Base-by-base conservation (phyloP, 2,888 invertebrate species). In the Hypsopygia costalis region DNA sequence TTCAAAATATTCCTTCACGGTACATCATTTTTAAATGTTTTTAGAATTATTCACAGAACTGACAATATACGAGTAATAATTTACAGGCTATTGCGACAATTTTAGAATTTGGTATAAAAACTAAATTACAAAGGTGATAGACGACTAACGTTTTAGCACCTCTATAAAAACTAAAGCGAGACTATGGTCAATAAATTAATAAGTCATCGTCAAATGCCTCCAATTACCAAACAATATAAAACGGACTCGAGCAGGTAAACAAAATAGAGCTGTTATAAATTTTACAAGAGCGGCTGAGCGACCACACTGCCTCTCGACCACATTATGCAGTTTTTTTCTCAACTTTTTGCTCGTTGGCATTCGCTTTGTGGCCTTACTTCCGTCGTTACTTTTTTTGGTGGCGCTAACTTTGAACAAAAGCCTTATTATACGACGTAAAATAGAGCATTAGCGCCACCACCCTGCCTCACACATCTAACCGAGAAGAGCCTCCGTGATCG, bases 191-290 rank as follows among this genome's bases (percentile, higher is more conserved):
- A 87, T 87, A 87, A 88, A 87, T 86, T 86, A 86, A 88, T 88
- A 86, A 88, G 71, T 85, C 86, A 83, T 80, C 81, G 86, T 79
- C 78, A 81, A 85, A 77, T 82, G 67, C 79, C 79, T 75, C 78
- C 86, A 86, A 87, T 87, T 82, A 88, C 76, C 48, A 68, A 56
- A 81, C 79, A 83, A 79, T 81, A 81, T 77, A 78, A 78, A 75
- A 69, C 58, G 62, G 62, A 81, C 70, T 81, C 69, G 74, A 71
- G 82, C 87, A 88, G 87, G 87, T 87, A 87, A 81, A 83, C 81
- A 85, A 78, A 83, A 86, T 86, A 85, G 83, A 87, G 87, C 77
- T 82, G 87, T 87, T 86, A 71, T 87, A 87, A 86, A 88, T 87
- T 86, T 85, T 77, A 85, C 81, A 81, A 86, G 76, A 81, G 76